Evolutionary conservation across 2,113 vertebrate genomes (phyloP).

Genomic region (Mellivora capensis): DNA sequence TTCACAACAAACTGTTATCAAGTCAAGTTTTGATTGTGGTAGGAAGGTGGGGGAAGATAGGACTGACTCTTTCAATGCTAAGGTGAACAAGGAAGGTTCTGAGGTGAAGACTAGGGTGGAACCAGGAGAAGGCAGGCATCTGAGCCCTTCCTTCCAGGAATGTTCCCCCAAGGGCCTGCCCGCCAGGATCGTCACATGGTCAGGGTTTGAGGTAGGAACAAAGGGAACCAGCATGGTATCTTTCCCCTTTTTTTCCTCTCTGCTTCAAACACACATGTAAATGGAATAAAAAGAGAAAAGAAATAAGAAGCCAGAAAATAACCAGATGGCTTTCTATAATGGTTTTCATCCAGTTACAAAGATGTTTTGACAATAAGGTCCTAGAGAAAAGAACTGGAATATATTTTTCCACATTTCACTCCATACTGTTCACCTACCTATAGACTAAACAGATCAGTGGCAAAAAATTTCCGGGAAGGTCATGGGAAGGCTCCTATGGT

Average conservation of each 20-base stretch:
- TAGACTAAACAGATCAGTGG: neutral
- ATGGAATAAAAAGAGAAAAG: conserved; percentile 43
- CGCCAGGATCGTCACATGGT: neutral
- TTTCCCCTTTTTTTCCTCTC: neutral
- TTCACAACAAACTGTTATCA: neutral
- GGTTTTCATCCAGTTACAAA: conserved; percentile 34
- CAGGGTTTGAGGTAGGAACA: neutral
- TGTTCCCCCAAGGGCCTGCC: no score
- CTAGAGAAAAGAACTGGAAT: conserved; percentile 25
- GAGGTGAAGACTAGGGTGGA: neutral
- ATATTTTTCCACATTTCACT: neutral
- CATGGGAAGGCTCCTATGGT: neutral
- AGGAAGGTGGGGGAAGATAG: neutral
- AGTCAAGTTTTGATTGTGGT: neutral
- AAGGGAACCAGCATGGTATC: neutral
- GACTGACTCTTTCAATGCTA: neutral
- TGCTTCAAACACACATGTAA: conserved; percentile 32
- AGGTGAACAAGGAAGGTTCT: neutral
- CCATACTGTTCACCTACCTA: neutral
- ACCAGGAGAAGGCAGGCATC: neutral
- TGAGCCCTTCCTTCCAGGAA: neutral
- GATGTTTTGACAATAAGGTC: conserved; percentile 47
- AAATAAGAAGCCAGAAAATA: conserved; percentile 42
- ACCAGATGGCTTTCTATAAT: conserved; percentile 58
- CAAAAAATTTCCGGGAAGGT: neutral